Conservation (phyloP, 2,888 invertebrate genomes). For the Erynnis tages region DNA sequence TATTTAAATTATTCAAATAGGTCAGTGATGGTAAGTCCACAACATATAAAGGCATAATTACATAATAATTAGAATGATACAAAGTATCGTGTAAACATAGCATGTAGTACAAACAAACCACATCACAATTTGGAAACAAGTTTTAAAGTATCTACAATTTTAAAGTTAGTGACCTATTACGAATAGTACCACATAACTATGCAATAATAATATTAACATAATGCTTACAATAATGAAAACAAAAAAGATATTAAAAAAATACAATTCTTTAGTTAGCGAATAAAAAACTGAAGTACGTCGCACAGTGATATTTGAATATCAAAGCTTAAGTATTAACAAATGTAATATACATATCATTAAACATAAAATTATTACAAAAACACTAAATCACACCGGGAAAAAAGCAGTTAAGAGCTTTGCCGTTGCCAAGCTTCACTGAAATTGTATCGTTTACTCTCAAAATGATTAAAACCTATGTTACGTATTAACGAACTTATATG, state of each 20-base stretch:
- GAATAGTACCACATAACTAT: background rate
- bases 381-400: background rate
- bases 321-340: background rate
- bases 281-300: slow-evolving; percentile 1
- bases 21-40: no score
- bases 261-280: background rate
- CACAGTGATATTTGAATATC: background rate
- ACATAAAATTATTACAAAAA: background rate
- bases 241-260: background rate
- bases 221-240: background rate
- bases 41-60: no score
- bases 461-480: slow-evolving; percentile 2
- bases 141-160: background rate
- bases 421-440: background rate
- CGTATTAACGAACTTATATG: background rate
- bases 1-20: no score
- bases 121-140: no score
- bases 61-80: no score
- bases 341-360: background rate
- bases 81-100: no score
- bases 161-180: background rate
- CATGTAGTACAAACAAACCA: no score
- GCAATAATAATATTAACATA: background rate
- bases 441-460: background rate
- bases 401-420: background rate